Evolutionary conservation across 2,113 vertebrate genomes (phyloP).

Genomic region (Cervus canadensis): DNA sequence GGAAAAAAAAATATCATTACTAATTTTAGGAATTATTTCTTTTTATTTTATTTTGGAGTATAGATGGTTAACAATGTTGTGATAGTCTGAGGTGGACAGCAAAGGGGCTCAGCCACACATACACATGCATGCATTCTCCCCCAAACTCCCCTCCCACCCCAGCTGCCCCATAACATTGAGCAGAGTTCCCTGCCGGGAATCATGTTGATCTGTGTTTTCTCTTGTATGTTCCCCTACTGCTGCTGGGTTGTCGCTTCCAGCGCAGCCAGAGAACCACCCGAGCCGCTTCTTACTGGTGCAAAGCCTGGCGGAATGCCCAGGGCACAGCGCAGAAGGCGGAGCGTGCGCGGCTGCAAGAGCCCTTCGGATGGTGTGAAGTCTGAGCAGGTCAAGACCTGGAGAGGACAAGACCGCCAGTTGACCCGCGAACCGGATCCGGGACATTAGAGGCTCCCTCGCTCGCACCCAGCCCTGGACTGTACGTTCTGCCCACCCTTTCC

Average conservation of each 20-base stretch:
- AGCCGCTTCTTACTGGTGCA: background rate
- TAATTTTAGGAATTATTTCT: background rate
- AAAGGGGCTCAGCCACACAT: background rate
- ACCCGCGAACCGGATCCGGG: fast-evolving
- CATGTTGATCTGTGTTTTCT: background rate
- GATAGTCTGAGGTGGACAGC: background rate
- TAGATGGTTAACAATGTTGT: background rate
- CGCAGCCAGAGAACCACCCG: background rate
- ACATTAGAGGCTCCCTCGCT: fast-evolving
- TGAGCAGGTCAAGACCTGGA: background rate
- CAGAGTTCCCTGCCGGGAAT: background rate
- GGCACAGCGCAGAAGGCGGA: background rate
- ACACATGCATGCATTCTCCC: background rate
- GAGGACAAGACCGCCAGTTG: background rate
- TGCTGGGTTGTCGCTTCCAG: background rate
- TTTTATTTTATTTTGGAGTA: background rate
- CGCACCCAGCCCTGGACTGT: fast-evolving
- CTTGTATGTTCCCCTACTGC: background rate
- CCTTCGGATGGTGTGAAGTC: background rate
- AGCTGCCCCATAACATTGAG: background rate
- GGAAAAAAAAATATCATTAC: background rate
- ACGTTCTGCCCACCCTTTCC: background rate
- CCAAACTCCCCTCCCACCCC: background rate
- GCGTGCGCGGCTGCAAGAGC: too few relatives aligned
- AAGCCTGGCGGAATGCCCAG: background rate